Conservation (phyloP, 1,140 invertebrate genomes). For the Diuraphis noxia region DNA sequence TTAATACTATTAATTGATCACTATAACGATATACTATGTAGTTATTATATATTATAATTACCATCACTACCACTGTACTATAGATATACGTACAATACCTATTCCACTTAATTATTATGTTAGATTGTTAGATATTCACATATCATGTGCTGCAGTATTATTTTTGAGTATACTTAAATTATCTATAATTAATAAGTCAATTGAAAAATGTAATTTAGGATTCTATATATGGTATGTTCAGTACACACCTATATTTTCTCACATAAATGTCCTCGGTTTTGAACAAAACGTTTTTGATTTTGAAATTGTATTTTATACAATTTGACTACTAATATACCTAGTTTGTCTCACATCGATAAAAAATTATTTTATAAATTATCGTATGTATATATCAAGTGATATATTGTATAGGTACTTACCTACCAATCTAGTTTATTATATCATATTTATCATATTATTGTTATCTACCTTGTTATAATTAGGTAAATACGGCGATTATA, state of each 20-base stretch:
- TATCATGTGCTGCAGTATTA: background rate
- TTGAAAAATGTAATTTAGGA: background rate
- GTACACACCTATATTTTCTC: background rate
- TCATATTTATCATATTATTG: too few relatives aligned
- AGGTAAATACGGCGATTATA: background rate
- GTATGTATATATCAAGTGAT: background rate
- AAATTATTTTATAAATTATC: background rate
- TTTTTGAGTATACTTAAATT: background rate
- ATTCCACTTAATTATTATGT: background rate
- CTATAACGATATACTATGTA: too few relatives aligned
- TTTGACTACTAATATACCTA: background rate
- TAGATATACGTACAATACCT: background rate
- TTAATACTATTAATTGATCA: background rate
- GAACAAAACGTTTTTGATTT: background rate
- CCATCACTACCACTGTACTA: background rate
- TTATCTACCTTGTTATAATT: background rate
- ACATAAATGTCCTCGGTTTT: background rate
- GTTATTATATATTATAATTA: too few relatives aligned
- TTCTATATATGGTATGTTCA: background rate
- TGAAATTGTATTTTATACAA: background rate
- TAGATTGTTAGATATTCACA: background rate
- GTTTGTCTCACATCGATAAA: background rate
- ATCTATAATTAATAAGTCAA: background rate
- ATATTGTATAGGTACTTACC: background rate
- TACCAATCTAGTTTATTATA: background rate